Base-by-base conservation (phyloP, 2,113 vertebrate genomes). In the Melanostigma gelatinosum region DNA sequence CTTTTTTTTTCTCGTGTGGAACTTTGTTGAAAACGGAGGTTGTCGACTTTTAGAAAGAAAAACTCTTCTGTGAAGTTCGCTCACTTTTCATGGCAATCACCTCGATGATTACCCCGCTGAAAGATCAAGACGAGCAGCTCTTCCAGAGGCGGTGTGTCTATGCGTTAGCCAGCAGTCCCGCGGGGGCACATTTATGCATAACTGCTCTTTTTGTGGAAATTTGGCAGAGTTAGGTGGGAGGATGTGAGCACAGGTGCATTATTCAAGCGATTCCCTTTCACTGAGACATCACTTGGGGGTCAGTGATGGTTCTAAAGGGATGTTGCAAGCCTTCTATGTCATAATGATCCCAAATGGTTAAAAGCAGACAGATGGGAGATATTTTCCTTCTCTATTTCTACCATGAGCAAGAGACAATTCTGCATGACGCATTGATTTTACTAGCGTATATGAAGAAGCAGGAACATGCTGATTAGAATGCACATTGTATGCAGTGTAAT, bases 61-160 rank as follows among this genome's bases (percentile, higher is more conserved):
- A 80, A 81, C 54, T 83, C 55, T 55, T 50, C 81, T 65, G 27
- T 86, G 77, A 80, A 82, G 63, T 76, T 85, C 80, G 57, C 29
- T 83, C 79, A 77, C 57, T 73, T 88, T 89, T 86, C 69, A 77
- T 76, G 75, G 62, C 85, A 85, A 85, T 87, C 76, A 77, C 72
- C 72, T 70, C 32, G 27, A 54, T 84, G 78, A 91, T 92, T 86
- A 90, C 87, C 89, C 58, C n/a, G 61, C 83, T 75, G 75, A 85
- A 85, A 86, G 87, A 93, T 93, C 87, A 93, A 93, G 77, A 82
- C 36, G 62, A 74, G 52, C 68, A 27, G 65, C 75, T 64, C 75
- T 64, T 90, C 88, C 78, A 87, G 68, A 83, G 71, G 75, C 44
- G 67, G 70, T 46, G 75, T 67, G 75, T 67, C 38, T 72, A 67